Conservation (phyloP, 2,113 vertebrate genomes). For the Eonycteris spelaea region DNA sequence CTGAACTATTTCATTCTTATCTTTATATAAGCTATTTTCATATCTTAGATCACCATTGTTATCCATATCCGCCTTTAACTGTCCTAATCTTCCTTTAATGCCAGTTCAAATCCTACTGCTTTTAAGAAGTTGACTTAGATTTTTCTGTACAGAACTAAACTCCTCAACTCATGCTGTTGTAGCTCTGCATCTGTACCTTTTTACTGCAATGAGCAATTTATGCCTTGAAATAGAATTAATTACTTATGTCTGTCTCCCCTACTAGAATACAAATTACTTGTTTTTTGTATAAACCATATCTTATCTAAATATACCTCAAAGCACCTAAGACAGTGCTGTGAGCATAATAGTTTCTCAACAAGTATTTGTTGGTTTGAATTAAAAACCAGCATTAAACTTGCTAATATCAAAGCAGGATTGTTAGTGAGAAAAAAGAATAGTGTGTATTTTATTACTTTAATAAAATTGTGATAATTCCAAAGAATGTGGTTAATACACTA, state of each 20-base stretch:
- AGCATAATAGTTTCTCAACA: not conserved
- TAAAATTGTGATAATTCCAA: not conserved
- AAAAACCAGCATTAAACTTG: not conserved
- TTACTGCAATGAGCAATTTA: not conserved
- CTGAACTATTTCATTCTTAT: not conserved
- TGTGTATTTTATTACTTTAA: not conserved
- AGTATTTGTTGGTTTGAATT: not conserved
- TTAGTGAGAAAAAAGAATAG: not conserved
- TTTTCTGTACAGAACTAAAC: not conserved
- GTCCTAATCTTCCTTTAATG: not conserved
- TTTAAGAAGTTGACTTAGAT: not conserved
- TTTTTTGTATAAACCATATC: not conserved
- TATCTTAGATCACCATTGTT: not conserved
- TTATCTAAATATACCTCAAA: constrained; percentile 13
- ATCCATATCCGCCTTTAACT: not conserved
- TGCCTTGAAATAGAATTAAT: constrained; percentile 7
- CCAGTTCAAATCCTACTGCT: not conserved
- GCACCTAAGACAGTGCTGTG: not conserved
- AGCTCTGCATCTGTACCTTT: not conserved
- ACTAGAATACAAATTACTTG: not conserved
- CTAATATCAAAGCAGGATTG: not conserved
- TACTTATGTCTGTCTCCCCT: not conserved
- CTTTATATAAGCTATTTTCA: not conserved
- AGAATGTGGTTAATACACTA: not conserved
- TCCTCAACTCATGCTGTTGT: not conserved